Evolutionary conservation across 2,888 invertebrate genomes (phyloP), one percentile per base, ranked within the genome.

Genomic region (Andrena minutula): DNA sequence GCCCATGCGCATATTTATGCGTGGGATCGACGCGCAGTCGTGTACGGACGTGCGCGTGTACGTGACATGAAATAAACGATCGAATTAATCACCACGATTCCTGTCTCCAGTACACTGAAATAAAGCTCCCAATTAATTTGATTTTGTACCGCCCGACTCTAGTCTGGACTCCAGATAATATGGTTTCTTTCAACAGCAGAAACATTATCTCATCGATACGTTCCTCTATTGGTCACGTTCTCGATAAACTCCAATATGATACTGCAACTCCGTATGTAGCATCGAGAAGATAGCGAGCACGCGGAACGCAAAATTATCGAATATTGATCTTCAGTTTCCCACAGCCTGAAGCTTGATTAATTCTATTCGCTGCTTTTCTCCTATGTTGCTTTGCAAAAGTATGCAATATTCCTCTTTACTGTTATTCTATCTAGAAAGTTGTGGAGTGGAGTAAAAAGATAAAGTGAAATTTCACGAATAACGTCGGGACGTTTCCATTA

Each of bases 11-110:
- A 75, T 76, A 74, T 73, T 58, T 69, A 70, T 75, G 58, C 64
- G 32, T 68, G 51, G 60, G 58, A 63, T 26, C 63, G 51, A 47
- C 49, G 20, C 61, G 65, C 74, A 47, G 56, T 58, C 63, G 79
- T 70, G 66, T 58, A 70, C 49, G 64, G 58, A 28, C 23, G 58
- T 20, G 51, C 60, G 71, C 76, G 75, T 84, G 85, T 81, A 86
- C 80, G 83, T 85, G 87, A 88, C 81, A 60, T 81, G 74, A 87
- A 87, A 90, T 89, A 89, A 90, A 88, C 89, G 89, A 87, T 85
- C 85, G 76, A 86, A 90, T 92, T 92, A 91, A 92, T 92, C 89
- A 90, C 78, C 68, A 28, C 81, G 85, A 89, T 91, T 87, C 83
- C 79, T 84, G 89, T 90, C 89, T 85, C 75, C 83, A 82, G 90